phyloP scores from a whole-genome alignment of 2,113 vertebrate species.

The Pedionomus torquatus region DNA sequence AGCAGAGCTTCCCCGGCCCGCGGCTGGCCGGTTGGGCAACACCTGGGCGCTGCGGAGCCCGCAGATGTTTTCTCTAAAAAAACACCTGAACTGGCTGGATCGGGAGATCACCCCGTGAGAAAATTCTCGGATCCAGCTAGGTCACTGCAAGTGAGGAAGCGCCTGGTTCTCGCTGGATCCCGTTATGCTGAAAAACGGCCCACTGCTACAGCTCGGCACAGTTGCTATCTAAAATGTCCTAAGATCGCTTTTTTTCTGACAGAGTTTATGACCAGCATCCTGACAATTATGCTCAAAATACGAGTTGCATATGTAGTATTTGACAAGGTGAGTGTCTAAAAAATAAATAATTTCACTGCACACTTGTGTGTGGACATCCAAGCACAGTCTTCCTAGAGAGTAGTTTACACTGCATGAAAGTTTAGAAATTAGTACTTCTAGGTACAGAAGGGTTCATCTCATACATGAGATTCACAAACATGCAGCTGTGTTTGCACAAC shows the following conservation, averaged over 20 bases:
- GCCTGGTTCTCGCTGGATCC: background rate
- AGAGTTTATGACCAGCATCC: background rate
- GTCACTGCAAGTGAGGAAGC: background rate
- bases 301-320: background rate
- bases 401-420: background rate
- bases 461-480: background rate
- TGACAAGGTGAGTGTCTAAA: background rate
- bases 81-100: background rate
- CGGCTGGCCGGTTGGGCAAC: background rate
- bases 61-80: background rate
- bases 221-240: background rate
- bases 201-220: background rate
- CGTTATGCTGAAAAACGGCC: background rate
- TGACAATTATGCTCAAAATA: background rate
- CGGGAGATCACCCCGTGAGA: background rate
- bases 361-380: background rate
- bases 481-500: background rate
- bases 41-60: background rate
- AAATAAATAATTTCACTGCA: background rate
- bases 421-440: background rate
- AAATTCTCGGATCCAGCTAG: background rate
- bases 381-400: background rate
- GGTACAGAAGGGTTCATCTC: background rate
- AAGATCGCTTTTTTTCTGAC: background rate
- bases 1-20: background rate